Percentiles rank a stretch among this genome's conserved stretches.
phyloP scores from a whole-genome alignment of 2,888 invertebrate species.

The Rhynchonema sp. region DNA sequence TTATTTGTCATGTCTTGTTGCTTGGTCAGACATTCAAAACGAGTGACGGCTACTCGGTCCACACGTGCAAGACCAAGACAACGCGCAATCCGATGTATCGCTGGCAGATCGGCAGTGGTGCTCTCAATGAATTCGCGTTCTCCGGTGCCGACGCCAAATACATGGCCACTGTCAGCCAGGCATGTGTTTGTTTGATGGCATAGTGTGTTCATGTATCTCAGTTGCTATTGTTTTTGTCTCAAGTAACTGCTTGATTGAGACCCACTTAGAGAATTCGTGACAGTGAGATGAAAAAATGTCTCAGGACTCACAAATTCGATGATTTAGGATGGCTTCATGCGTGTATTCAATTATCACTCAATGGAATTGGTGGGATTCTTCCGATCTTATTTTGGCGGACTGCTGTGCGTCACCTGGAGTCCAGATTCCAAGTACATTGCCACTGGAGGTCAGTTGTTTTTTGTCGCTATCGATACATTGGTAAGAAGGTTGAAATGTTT shows the following conservation, averaged over 20 bases:
- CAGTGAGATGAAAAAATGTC: too few relatives aligned
- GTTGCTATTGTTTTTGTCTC: too few relatives aligned
- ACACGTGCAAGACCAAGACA: slow-evolving; percentile 85
- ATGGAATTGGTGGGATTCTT: slow-evolving; percentile 75
- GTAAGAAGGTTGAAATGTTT: too few relatives aligned
- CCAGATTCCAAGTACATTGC: slow-evolving; percentile 64
- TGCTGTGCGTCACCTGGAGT: slow-evolving; percentile 93
- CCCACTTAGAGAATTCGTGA: too few relatives aligned
- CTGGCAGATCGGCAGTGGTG: slow-evolving; percentile 34
- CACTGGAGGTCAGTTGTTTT: too few relatives aligned
- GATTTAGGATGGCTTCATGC: slow-evolving; percentile 54
- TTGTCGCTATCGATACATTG: too few relatives aligned
- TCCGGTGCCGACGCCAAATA: slow-evolving; percentile 70
- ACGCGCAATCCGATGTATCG: slow-evolving; percentile 84
- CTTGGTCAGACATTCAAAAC: slow-evolving; percentile 4
- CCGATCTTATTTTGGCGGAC: slow-evolving; percentile 82
- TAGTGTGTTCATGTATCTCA: too few relatives aligned
- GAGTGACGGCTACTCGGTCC: slow-evolving; percentile 77
- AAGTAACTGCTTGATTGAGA: too few relatives aligned
- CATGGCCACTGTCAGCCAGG: slow-evolving; percentile 69
- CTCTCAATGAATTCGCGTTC: slow-evolving; percentile 87
- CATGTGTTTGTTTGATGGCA: too few relatives aligned
- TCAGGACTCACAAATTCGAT: too few relatives aligned
- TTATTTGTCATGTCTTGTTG: not conserved
- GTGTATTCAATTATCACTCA: slow-evolving; percentile 87